Evolutionary conservation across 2,888 invertebrate genomes (phyloP).

Genomic region (Tachina lurida): DNA sequence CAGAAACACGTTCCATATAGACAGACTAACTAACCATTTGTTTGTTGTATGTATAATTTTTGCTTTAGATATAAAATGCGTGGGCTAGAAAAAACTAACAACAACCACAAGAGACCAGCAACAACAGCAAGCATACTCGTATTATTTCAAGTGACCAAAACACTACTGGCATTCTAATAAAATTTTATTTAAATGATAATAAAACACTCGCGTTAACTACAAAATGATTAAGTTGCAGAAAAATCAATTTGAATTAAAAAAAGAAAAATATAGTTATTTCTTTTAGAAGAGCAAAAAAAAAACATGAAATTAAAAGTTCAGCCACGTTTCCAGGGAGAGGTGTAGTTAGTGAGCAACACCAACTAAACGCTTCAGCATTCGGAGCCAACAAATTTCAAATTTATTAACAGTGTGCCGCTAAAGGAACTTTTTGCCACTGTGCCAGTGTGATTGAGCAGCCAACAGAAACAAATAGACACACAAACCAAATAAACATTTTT

Average conservation of each 20-base stretch:
- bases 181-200: constrained; percentile 11
- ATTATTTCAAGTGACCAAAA: constrained; percentile 47
- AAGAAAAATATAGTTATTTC: constrained; percentile 38
- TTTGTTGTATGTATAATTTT: neutral
- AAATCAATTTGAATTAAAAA: constrained; percentile 56
- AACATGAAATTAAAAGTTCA: constrained; percentile 41
- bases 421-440: constrained; percentile 35
- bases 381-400: constrained; percentile 57
- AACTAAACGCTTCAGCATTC: neutral
- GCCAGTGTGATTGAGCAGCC: constrained; percentile 10
- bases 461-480: neutral
- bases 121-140: constrained; percentile 11
- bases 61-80: constrained; percentile 46
- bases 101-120: constrained; percentile 5
- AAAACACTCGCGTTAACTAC: neutral
- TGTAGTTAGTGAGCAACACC: constrained; percentile 45
- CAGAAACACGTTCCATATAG: neutral
- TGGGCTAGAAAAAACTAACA: constrained; percentile 64
- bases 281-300: constrained; percentile 18
- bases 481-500: constrained; percentile 51
- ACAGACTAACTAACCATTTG: neutral
- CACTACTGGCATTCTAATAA: constrained; percentile 67
- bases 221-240: constrained; percentile 20
- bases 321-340: constrained; percentile 56
- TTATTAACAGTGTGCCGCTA: constrained; percentile 27